Evolutionary conservation across 2,888 invertebrate genomes (phyloP).

Genomic region (Trichopria drosophilae): DNA sequence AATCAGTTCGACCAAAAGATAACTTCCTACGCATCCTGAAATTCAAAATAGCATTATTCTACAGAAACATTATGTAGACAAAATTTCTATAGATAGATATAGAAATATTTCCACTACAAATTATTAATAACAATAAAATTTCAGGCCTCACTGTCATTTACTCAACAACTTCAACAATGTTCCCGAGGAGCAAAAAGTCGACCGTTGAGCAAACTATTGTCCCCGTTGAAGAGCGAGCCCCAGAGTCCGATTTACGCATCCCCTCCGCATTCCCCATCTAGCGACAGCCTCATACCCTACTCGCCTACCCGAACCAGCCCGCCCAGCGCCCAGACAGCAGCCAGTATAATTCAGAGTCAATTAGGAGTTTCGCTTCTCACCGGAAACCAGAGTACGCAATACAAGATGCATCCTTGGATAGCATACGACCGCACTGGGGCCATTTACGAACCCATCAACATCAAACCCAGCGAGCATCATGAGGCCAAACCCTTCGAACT

Average conservation of each 20-base stretch:
- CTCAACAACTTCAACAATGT: constrained; percentile 88
- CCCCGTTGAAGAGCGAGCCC: constrained; percentile 68
- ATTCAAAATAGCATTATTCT: too few relatives aligned
- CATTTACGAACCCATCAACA: constrained; percentile 56
- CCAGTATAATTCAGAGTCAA: constrained; percentile 55
- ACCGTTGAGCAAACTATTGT: constrained; percentile 66
- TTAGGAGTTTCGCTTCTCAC: constrained; percentile 53
- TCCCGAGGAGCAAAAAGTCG: constrained; percentile 69
- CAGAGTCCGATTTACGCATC: constrained; percentile 79
- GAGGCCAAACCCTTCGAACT: constrained; percentile 52
- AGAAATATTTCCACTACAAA: too few relatives aligned
- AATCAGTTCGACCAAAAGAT: too few relatives aligned
- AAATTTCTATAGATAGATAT: too few relatives aligned
- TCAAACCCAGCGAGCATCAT: constrained; percentile 42
- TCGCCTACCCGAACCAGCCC: constrained; percentile 57
- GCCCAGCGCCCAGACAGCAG: constrained; percentile 55
- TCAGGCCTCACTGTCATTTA: constrained; percentile 80
- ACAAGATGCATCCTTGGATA: constrained; percentile 48
- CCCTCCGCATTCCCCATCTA: constrained; percentile 73
- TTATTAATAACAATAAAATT: too few relatives aligned
- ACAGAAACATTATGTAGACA: too few relatives aligned
- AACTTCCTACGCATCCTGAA: too few relatives aligned
- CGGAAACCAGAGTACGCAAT: constrained; percentile 52
- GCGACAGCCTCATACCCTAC: constrained; percentile 62
- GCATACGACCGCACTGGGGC: constrained; percentile 50